phyloP scores from a whole-genome alignment of 2,113 vertebrate genomes.

The Psittacus erithacus region DNA sequence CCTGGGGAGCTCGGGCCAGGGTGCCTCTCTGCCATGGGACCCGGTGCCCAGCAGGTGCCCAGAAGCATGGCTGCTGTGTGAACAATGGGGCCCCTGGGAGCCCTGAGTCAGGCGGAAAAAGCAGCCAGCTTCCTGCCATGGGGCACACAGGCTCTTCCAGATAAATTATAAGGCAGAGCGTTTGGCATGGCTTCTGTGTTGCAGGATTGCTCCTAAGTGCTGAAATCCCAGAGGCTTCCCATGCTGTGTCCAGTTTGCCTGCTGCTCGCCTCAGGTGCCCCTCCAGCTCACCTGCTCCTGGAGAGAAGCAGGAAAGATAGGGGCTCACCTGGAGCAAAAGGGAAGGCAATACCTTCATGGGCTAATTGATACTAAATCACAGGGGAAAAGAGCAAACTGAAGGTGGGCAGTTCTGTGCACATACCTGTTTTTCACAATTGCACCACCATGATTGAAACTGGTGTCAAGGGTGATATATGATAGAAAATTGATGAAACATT shows the following conservation, averaged over 20 bases:
- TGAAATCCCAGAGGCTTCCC: not conserved
- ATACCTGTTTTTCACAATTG: constrained; percentile 14
- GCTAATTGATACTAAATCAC: constrained; percentile 33
- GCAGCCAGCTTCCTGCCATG: not conserved
- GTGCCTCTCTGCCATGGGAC: not conserved
- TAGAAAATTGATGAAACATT: constrained; percentile 58
- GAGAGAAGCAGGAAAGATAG: not conserved
- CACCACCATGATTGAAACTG: not conserved
- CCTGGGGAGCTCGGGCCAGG: not conserved
- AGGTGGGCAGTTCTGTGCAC: not conserved
- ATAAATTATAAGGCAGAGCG: not conserved
- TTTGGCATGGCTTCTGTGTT: not conserved
- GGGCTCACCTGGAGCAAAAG: not conserved
- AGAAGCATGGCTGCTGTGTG: rapidly evolving
- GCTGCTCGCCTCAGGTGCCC: rapidly evolving
- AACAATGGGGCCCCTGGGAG: not conserved
- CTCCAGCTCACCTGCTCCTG: rapidly evolving
- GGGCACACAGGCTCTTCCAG: rapidly evolving
- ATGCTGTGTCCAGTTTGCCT: rapidly evolving
- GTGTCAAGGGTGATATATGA: constrained; percentile 30
- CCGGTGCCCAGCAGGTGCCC: rapidly evolving
- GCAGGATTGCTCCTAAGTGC: not conserved
- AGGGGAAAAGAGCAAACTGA: not conserved
- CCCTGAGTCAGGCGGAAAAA: not conserved
- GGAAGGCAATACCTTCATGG: not conserved